A percentile compares a stretch with the other conserved stretches of the same genome.
Evolutionary conservation across 2,797 vertebrate genomes (phyloP).

Genomic region (Thripadectes ignobilis): DNA sequence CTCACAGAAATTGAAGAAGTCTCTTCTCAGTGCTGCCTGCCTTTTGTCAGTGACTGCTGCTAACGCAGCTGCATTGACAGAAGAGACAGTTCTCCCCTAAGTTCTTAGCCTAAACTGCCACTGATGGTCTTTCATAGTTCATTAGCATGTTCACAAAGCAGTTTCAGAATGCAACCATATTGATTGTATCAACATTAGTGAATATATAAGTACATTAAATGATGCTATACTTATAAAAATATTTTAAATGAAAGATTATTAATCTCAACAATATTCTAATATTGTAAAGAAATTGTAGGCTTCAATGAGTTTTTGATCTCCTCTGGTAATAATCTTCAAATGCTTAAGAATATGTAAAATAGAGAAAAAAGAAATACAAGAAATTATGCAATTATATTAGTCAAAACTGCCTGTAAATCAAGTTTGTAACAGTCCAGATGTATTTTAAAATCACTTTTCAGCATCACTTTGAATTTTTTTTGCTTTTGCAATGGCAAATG

Average conservation of each 20-base stretch:
- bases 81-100: neutral
- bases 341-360: neutral
- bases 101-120: neutral
- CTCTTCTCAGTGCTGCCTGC: neutral
- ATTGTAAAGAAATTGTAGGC: accelerated
- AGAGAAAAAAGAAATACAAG: neutral
- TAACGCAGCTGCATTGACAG: neutral
- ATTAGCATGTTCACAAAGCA: neutral
- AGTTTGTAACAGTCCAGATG: neutral
- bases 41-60: neutral
- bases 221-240: neutral
- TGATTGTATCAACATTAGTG: neutral
- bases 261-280: neutral
- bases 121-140: neutral
- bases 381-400: neutral
- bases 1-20: neutral
- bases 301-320: neutral
- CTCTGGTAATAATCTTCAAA: neutral
- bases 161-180: neutral
- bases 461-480: neutral
- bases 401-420: neutral
- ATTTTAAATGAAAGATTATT: neutral
- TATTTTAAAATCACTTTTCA: neutral
- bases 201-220: neutral
- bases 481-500: neutral